Base-by-base conservation (phyloP, 2,797 vertebrate species). In the Sandelia bainsii region DNA sequence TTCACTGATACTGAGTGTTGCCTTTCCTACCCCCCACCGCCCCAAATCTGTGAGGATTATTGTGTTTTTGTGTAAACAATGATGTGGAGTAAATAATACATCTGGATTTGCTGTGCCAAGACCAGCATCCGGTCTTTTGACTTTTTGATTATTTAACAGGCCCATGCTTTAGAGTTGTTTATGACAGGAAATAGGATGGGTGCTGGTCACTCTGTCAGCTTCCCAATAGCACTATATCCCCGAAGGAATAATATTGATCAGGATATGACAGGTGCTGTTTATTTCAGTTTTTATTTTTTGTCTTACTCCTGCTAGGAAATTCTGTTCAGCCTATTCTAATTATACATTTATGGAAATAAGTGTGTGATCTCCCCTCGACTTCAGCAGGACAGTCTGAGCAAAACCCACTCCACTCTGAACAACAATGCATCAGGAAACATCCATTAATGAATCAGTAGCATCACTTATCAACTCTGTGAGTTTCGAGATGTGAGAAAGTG, bases 41-140 rank as follows among this genome's bases (percentile, higher is more conserved):
- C 59, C 71, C 65, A 82, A 85, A 87, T 89, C 87, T 81, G 63
- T 23, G 53, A 69, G 85, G 82, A 92, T 90, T 92, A 89, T 87
- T 93, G 80, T 92, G 81, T 91, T 91, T 89, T 83, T 84, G 80
- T 77, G 76, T 85, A 87, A 90, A 92, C 84, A 90, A 83, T 72
- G 72, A 87, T 40, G 65, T 22, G 19, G 69, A 82, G 78, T 87
- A 85, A 90, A 93, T 85, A 87, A 90, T 87, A 60, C 62, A 83
- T 86, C 57, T 76, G 82, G 72, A 75, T 91, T 82, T 63, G 25
- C 51, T 48, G 60, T 19, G 65, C 83, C 27, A 9, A 37, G 29
- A 77, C 69, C 77, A 57, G 62, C 69, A 82, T 82, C 81, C 62
- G 70, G 51, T 54, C 65, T 48, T 54, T 12, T 6, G 62, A 49